Evolutionary conservation across 2,113 vertebrate genomes (phyloP).

Genomic region (Pedetes capensis): DNA sequence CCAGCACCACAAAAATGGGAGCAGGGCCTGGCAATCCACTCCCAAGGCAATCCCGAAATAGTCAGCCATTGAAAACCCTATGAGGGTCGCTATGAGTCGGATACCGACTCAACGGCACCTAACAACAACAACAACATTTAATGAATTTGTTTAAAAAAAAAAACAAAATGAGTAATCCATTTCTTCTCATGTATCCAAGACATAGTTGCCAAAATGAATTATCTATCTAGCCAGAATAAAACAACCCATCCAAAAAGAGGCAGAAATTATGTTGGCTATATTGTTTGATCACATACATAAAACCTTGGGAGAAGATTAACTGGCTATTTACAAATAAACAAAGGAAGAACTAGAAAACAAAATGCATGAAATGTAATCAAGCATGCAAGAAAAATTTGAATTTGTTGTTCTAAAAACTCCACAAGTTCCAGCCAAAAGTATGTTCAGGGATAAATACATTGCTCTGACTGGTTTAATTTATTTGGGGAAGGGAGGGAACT

Average conservation of each 20-base stretch:
- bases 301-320: background rate
- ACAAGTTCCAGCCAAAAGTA: background rate
- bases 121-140: too few species aligned
- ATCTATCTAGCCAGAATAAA: background rate
- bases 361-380: background rate
- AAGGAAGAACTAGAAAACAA: background rate
- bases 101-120: too few species aligned
- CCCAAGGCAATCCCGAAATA: too few species aligned
- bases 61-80: too few species aligned
- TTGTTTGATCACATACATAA: background rate
- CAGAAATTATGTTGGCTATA: background rate
- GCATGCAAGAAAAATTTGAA: background rate
- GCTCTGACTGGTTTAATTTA: background rate
- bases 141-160: too few species aligned
- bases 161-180: background rate
- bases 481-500: background rate
- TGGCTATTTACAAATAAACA: slow-evolving; percentile 6
- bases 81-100: too few species aligned
- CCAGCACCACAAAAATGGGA: too few species aligned
- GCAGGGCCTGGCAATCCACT: too few species aligned
- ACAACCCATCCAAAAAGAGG: background rate
- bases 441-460: background rate
- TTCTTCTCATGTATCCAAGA: background rate
- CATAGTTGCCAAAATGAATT: slow-evolving; percentile 16
- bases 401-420: too few species aligned